Evolutionary conservation across 2,797 vertebrate genomes (phyloP).

Genomic region (Bucorvus abyssinicus): DNA sequence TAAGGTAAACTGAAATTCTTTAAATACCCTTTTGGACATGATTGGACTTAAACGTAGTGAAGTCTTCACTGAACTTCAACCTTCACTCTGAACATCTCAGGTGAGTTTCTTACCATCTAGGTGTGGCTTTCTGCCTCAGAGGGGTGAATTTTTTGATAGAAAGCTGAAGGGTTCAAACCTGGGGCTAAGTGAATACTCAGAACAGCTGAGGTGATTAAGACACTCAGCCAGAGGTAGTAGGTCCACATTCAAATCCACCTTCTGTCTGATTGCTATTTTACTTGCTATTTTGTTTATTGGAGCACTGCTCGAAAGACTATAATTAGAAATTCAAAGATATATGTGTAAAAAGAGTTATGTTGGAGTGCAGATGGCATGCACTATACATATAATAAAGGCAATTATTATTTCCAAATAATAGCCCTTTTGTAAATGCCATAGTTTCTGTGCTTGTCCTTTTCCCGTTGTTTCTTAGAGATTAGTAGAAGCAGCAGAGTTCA

Average conservation of each 20-base stretch:
- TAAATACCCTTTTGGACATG: background rate
- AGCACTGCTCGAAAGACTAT: background rate
- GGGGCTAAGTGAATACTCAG: background rate
- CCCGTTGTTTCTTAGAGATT: background rate
- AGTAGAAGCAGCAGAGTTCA: background rate
- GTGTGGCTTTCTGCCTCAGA: background rate
- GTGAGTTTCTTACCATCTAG: background rate
- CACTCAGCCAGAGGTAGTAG: background rate
- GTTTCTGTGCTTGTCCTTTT: background rate
- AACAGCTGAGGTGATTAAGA: background rate
- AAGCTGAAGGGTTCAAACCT: background rate
- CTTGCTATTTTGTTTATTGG: background rate
- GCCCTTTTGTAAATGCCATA: background rate
- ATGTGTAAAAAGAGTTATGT: background rate
- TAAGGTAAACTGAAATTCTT: background rate
- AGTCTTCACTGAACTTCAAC: background rate
- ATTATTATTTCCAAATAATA: background rate
- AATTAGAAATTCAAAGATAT: background rate
- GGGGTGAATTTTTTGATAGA: background rate
- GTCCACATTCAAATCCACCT: background rate
- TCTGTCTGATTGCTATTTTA: background rate
- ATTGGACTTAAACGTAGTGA: background rate
- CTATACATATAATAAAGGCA: background rate
- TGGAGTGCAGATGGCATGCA: background rate
- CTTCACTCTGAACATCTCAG: background rate